phyloP scores from a whole-genome alignment of 2,113 vertebrate genomes.

The Onychorhynchus coronatus region DNA sequence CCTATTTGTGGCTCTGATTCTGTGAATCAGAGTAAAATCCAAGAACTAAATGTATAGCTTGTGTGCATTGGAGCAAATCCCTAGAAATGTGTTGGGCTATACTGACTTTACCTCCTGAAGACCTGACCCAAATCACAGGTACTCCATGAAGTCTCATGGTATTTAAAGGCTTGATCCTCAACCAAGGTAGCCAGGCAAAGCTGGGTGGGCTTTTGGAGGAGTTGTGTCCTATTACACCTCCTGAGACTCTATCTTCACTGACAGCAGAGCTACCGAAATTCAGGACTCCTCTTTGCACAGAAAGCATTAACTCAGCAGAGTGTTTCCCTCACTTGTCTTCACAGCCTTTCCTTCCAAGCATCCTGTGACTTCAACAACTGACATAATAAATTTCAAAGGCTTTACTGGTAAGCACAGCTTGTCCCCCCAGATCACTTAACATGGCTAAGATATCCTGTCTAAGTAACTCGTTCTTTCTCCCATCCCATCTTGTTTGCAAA shows the following conservation, averaged over 20 bases:
- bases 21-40: not conserved
- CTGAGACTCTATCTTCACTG: not conserved
- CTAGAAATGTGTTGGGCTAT: not conserved
- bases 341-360: not conserved
- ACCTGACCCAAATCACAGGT: not conserved
- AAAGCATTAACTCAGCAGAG: not conserved
- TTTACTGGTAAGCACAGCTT: not conserved
- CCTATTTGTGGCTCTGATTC: not conserved
- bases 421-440: not conserved
- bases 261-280: not conserved
- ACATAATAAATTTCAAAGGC: not conserved
- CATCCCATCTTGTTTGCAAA: not conserved
- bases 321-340: not conserved
- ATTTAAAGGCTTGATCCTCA: not conserved
- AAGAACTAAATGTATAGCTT: not conserved
- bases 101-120: not conserved
- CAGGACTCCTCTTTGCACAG: not conserved
- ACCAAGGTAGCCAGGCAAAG: not conserved
- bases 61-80: not conserved
- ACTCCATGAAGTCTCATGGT: not conserved
- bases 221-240: not conserved
- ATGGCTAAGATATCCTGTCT: not conserved
- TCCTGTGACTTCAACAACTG: not conserved
- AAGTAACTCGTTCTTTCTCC: not conserved
- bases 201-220: not conserved